phyloP scores from a whole-genome alignment of 1,140 invertebrate species.

The Parasteatoda tepidariorum region DNA sequence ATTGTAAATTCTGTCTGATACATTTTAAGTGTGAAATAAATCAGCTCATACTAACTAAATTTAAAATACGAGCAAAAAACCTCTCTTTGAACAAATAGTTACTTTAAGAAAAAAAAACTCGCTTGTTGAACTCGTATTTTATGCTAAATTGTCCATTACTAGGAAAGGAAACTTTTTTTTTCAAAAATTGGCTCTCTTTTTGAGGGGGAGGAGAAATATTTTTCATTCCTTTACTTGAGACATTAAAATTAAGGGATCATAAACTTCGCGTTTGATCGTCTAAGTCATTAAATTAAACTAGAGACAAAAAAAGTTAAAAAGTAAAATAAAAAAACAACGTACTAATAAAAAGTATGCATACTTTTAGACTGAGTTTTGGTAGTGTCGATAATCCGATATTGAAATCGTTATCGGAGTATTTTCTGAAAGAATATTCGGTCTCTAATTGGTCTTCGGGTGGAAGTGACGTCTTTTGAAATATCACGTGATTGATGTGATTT shows the following conservation, averaged over 20 bases:
- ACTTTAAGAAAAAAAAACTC: too few species aligned
- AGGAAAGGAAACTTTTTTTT: too few species aligned
- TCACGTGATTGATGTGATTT: constrained; percentile 46
- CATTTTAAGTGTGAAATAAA: too few species aligned
- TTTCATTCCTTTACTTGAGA: neutral
- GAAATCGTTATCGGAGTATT: constrained; percentile 39
- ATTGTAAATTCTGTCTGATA: too few species aligned
- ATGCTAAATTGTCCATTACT: too few species aligned
- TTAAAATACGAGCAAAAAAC: too few species aligned
- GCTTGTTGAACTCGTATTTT: too few species aligned
- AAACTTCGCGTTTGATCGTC: neutral
- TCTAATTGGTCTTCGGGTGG: constrained; percentile 43
- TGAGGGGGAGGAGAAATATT: neutral
- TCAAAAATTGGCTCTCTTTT: too few species aligned
- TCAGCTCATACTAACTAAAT: too few species aligned
- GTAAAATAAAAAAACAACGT: neutral
- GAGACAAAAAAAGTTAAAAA: neutral
- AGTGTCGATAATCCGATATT: constrained; percentile 27
- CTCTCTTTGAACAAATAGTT: too few species aligned
- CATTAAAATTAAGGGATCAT: constrained; percentile 13
- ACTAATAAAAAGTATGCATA: neutral
- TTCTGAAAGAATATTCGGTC: constrained; percentile 33
- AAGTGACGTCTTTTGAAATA: constrained; percentile 52
- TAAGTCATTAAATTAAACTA: constrained; percentile 30
- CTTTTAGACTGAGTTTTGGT: neutral